Conservation (phyloP, 2,888 invertebrate species). For the Perizoma flavofasciatum region DNA sequence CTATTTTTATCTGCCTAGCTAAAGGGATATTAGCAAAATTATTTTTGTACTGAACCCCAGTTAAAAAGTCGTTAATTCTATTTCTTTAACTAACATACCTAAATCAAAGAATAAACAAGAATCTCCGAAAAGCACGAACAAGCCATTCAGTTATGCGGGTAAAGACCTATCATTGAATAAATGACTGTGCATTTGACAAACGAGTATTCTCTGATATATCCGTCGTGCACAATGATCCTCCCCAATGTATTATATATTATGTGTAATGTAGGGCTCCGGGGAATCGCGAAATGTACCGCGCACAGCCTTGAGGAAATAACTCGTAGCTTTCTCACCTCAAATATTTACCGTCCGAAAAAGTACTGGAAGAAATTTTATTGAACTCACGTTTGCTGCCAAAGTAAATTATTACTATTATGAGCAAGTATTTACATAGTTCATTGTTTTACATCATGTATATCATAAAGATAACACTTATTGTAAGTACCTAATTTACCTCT, state of each 20-base stretch:
- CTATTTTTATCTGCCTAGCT: no score
- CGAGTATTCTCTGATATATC: constrained; percentile 80
- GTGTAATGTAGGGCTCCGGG: constrained; percentile 70
- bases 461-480: no score
- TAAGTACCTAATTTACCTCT: no score
- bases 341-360: constrained; percentile 40
- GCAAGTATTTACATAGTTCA: not conserved
- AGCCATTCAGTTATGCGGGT: constrained; percentile 34
- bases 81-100: constrained; percentile 5
- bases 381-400: constrained; percentile 17
- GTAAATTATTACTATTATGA: no score
- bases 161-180: constrained; percentile 71
- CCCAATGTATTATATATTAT: constrained; percentile 73
- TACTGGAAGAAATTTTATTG: constrained; percentile 33
- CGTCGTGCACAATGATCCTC: constrained; percentile 79
- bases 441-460: not conserved
- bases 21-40: no score
- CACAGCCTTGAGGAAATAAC: constrained; percentile 56
- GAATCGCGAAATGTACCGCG: constrained; percentile 68
- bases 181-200: constrained; percentile 83
- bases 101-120: constrained; percentile 20
- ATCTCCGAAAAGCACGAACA: constrained; percentile 22
- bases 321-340: constrained; percentile 47
- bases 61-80: not conserved
- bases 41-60: not conserved